These are phyloP conservation scores for Macrosteles quadrilineatus DNA, from an alignment of 1,140 invertebrate genomes.

Conservation along the genomic window DNA sequence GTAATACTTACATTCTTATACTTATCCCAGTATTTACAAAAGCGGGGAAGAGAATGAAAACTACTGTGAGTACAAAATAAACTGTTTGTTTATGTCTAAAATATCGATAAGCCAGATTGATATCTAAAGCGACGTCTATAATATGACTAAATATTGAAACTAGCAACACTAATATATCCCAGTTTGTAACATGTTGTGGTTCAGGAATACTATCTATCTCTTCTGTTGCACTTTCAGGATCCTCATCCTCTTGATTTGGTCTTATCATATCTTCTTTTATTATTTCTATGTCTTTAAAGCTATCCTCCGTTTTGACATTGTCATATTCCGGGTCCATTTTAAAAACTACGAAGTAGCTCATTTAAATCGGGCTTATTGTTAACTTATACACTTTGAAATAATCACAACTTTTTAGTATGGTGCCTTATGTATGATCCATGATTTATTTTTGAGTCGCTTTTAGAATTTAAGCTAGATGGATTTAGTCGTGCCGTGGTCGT, in stretches of 20 bases:
- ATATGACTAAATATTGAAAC: slow-evolving; percentile 62
- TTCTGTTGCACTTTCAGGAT: slow-evolving; percentile 18
- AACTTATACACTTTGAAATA: too few species aligned
- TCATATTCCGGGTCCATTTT: slow-evolving; percentile 31
- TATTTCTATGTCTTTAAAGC: slow-evolving; percentile 16
- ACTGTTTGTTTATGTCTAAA: slow-evolving; percentile 51
- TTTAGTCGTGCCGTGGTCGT: too few species aligned
- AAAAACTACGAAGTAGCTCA: slow-evolving; percentile 23
- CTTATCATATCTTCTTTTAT: slow-evolving; percentile 26
- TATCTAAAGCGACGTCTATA: slow-evolving; percentile 64
- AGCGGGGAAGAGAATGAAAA: slow-evolving; percentile 64
- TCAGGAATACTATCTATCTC: slow-evolving; percentile 22
- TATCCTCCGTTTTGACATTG: slow-evolving; percentile 27
- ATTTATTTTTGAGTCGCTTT: too few species aligned
- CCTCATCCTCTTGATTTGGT: slow-evolving; percentile 22
- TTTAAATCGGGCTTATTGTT: neutral
- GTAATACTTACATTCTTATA: slow-evolving; percentile 63
- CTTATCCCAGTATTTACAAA: slow-evolving; percentile 64
- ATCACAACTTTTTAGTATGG: too few species aligned
- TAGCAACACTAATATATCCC: slow-evolving; percentile 52
- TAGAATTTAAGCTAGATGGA: too few species aligned
- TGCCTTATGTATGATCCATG: too few species aligned
- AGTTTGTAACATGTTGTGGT: slow-evolving; percentile 48
- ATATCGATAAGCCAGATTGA: slow-evolving; percentile 62
- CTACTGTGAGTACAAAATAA: slow-evolving; percentile 61